Evolutionary conservation across 2,888 invertebrate species (phyloP).

Genomic region (Noctuana brunneofusca): DNA sequence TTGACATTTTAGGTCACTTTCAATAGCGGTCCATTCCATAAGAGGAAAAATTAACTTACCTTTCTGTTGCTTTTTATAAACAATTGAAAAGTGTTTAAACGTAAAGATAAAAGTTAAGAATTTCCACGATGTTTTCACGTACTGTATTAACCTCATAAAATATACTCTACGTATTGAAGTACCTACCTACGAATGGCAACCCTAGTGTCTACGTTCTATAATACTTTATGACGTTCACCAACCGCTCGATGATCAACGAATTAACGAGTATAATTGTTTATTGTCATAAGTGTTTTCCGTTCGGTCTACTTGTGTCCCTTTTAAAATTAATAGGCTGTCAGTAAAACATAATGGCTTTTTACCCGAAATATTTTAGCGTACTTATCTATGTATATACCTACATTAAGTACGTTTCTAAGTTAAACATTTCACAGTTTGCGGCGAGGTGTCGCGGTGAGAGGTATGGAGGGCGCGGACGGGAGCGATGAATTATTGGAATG

Average conservation of each 20-base stretch:
- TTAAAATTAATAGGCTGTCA: not conserved
- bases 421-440: slow-evolving; percentile 50
- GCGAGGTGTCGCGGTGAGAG: slow-evolving; percentile 69
- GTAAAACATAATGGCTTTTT: not conserved
- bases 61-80: too few species aligned
- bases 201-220: not conserved
- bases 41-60: too few species aligned
- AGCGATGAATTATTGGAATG: slow-evolving; percentile 69
- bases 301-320: slow-evolving; percentile 1
- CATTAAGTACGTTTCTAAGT: slow-evolving; percentile 1
- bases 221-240: not conserved
- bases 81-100: too few species aligned
- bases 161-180: too few species aligned
- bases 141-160: too few species aligned
- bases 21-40: too few species aligned
- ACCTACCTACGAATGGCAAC: too few species aligned
- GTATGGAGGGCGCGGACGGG: slow-evolving; percentile 78
- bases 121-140: too few species aligned
- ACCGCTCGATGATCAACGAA: not conserved
- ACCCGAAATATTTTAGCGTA: not conserved
- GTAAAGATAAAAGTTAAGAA: too few species aligned
- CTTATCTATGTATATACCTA: too few species aligned
- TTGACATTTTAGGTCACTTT: too few species aligned
- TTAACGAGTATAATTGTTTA: not conserved
- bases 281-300: not conserved